Conservation (phyloP, 2,113 vertebrate species). For the Phaethornis superciliosus region DNA sequence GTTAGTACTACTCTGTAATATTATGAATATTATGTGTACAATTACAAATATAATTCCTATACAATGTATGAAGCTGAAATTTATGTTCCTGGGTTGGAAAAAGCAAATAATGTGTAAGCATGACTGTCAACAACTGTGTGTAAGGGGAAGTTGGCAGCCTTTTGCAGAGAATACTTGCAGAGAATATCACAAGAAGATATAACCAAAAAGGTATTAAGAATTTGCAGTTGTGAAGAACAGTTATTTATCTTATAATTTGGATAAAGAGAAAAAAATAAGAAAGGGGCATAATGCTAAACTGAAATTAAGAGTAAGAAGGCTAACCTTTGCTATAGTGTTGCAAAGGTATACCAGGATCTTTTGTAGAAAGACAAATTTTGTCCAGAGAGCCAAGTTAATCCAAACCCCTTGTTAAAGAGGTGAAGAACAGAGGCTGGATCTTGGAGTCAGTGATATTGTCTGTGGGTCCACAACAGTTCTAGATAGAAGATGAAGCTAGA, state of each 20-base stretch:
- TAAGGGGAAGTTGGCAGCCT: background rate
- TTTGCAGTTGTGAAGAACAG: background rate
- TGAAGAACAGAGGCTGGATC: background rate
- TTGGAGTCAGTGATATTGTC: background rate
- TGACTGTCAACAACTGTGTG: background rate
- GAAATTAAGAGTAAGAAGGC: background rate
- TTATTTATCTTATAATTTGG: background rate
- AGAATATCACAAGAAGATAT: background rate
- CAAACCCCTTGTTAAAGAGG: background rate
- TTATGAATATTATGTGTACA: background rate
- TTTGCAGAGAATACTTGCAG: background rate
- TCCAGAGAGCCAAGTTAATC: background rate
- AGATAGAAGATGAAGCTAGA: background rate
- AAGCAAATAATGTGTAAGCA: background rate
- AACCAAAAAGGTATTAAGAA: background rate
- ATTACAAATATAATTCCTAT: background rate
- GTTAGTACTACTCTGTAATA: background rate
- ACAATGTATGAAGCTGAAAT: background rate
- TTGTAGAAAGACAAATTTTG: background rate
- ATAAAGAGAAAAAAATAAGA: background rate
- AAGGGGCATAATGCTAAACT: background rate
- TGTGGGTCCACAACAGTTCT: background rate
- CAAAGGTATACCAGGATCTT: background rate
- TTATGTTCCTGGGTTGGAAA: background rate
- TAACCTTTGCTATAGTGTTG: background rate